Conservation (phyloP, 2,113 vertebrate genomes). For the Pseudorhombus dupliciocellatus region DNA sequence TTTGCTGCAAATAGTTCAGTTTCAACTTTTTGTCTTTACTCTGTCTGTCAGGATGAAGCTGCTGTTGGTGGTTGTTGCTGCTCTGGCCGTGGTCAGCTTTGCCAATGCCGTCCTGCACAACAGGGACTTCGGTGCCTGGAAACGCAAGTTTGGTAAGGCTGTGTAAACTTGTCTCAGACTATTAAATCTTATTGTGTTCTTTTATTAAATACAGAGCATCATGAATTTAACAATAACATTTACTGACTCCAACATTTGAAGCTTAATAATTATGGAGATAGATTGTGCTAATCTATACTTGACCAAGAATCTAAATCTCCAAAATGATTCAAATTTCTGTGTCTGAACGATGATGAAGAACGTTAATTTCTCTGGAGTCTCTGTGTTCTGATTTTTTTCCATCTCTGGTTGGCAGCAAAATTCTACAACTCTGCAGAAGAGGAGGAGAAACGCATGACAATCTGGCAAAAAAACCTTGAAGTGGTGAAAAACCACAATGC, state of each 20-base stretch:
- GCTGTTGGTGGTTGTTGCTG: conserved; percentile 60
- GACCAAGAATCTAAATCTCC: no score
- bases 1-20: not conserved
- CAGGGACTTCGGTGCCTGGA: conserved; percentile 82
- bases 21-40: conserved; percentile 4
- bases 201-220: no score
- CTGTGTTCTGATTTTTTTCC: not conserved
- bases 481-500: conserved; percentile 81
- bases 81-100: conserved; percentile 71
- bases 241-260: no score
- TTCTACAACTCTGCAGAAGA: conserved; percentile 71
- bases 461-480: conserved; percentile 78
- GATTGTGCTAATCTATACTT: no score
- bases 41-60: conserved; percentile 74
- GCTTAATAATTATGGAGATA: no score
- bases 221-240: no score
- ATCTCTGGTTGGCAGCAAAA: conserved; percentile 61
- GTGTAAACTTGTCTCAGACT: no score
- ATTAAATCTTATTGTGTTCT: no score
- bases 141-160: conserved; percentile 80
- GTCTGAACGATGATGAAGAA: no score
- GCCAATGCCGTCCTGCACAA: no score
- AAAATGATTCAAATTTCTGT: no score
- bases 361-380: no score
- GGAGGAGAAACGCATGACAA: conserved; percentile 65